phyloP scores from a whole-genome alignment of 1,140 invertebrate species.

The Papilio glaucus region DNA sequence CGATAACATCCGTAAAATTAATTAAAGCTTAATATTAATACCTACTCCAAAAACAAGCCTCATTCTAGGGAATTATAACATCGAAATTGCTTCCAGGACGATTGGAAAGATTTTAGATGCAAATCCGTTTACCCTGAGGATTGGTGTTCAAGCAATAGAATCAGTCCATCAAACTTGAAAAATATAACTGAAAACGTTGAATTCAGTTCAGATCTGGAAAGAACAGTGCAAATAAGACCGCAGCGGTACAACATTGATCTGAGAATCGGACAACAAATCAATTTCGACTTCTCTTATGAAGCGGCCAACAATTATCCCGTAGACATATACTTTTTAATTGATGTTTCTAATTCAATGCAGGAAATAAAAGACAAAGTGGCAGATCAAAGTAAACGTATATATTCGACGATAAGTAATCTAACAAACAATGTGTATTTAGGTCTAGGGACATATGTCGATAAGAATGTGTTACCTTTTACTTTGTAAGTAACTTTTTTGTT shows the following conservation, averaged over 20 bases:
- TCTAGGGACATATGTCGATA: slow-evolving; percentile 96
- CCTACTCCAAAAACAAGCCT: too few species aligned
- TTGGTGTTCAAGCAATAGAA: slow-evolving; percentile 50
- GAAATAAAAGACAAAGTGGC: slow-evolving; percentile 86
- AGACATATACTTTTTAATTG: slow-evolving; percentile 95
- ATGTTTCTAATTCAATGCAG: slow-evolving; percentile 92
- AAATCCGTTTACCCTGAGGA: slow-evolving; percentile 33
- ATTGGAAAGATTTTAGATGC: slow-evolving; percentile 52
- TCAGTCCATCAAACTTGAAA: slow-evolving; percentile 45
- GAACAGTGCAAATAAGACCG: slow-evolving; percentile 69
- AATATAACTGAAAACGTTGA: slow-evolving; percentile 27
- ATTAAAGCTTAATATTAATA: too few species aligned
- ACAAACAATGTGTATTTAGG: slow-evolving; percentile 93
- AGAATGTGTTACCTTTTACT: slow-evolving; percentile 92
- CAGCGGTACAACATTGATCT: slow-evolving; percentile 58
- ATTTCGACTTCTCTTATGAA: slow-evolving; percentile 77
- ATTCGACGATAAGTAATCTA: slow-evolving; percentile 88
- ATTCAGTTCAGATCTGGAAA: slow-evolving; percentile 50
- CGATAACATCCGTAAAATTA: too few species aligned
- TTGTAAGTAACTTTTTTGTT: slow-evolving; percentile 83
- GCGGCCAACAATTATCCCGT: slow-evolving; percentile 92
- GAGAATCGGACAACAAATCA: slow-evolving; percentile 54
- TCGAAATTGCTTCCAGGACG: slow-evolving; percentile 50
- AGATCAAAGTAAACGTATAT: slow-evolving; percentile 86
- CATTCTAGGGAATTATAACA: too few species aligned